Evolutionary conservation across 2,888 invertebrate species (phyloP).

Genomic region (Drosophila fungiperda): DNA sequence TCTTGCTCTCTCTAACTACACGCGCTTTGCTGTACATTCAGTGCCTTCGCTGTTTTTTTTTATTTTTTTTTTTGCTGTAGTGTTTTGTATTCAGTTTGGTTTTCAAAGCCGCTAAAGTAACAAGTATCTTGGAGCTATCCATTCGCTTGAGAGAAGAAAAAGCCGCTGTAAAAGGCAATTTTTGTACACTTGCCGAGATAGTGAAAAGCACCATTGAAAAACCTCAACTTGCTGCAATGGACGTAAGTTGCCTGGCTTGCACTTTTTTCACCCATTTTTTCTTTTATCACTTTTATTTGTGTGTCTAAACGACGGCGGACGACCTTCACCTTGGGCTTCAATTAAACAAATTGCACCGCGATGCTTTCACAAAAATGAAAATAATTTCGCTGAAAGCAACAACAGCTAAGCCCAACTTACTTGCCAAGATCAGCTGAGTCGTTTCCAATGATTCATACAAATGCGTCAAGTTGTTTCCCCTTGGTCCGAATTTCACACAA

Average conservation of each 20-base stretch:
- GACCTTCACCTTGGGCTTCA: slow-evolving; percentile 79
- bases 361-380: slow-evolving; percentile 69
- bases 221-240: slow-evolving; percentile 52
- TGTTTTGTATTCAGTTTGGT: slow-evolving; percentile 71
- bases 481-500: not conserved
- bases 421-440: slow-evolving; percentile 61
- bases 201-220: slow-evolving; percentile 56
- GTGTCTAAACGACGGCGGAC: slow-evolving; percentile 49
- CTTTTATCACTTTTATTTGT: slow-evolving; percentile 42
- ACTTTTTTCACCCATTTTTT: not conserved
- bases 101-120: slow-evolving; percentile 78
- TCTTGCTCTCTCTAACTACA: not conserved
- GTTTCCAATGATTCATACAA: slow-evolving; percentile 46
- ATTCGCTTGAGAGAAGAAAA: slow-evolving; percentile 52
- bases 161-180: slow-evolving; percentile 36
- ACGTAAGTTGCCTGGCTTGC: slow-evolving; percentile 52
- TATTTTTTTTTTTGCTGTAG: slow-evolving; percentile 30
- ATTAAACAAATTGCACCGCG: slow-evolving; percentile 70
- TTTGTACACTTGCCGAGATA: slow-evolving; percentile 50
- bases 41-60: slow-evolving; percentile 64
- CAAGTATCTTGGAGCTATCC: slow-evolving; percentile 75
- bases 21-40: slow-evolving; percentile 62
- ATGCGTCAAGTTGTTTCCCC: slow-evolving; percentile 13
- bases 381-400: slow-evolving; percentile 53
- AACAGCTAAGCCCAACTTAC: slow-evolving; percentile 23